Evolutionary conservation across 2,888 invertebrate species (phyloP).

Genomic region (Coremacera marginata): DNA sequence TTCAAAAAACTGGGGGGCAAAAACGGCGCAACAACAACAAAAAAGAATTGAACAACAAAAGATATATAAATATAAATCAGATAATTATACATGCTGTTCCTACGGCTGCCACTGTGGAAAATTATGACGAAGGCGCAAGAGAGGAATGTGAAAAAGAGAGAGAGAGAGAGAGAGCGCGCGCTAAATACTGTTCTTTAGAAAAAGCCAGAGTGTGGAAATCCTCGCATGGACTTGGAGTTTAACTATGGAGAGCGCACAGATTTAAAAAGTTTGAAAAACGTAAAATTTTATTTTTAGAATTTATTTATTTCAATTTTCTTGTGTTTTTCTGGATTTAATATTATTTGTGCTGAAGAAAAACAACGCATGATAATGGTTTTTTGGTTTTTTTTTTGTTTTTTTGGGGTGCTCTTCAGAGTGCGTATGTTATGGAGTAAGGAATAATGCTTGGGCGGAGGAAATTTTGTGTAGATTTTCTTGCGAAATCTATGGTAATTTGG

Average conservation of each 20-base stretch:
- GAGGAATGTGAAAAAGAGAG: neutral
- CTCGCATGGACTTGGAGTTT: neutral
- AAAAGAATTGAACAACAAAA: conserved; percentile 20
- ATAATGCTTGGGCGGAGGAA: neutral
- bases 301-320: conserved; percentile 33
- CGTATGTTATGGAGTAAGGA: conserved; percentile 1
- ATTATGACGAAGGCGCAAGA: neutral
- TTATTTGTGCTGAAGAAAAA: conserved; percentile 11
- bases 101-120: no score
- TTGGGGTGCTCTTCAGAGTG: neutral
- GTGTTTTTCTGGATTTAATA: conserved; percentile 33
- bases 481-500: conserved; percentile 10
- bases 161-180: neutral
- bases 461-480: conserved; percentile 19
- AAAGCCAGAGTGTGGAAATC: neutral
- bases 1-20: conserved; percentile 33
- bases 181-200: neutral
- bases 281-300: conserved; percentile 35
- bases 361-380: neutral
- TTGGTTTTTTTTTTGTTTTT: neutral
- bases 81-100: neutral
- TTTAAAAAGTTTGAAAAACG: conserved; percentile 11
- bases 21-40: conserved; percentile 21
- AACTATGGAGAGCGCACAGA: neutral
- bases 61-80: neutral